These are phyloP conservation scores for Carposina sasakii DNA, from an alignment of 1,140 invertebrate genomes.

Conservation along the genomic window DNA sequence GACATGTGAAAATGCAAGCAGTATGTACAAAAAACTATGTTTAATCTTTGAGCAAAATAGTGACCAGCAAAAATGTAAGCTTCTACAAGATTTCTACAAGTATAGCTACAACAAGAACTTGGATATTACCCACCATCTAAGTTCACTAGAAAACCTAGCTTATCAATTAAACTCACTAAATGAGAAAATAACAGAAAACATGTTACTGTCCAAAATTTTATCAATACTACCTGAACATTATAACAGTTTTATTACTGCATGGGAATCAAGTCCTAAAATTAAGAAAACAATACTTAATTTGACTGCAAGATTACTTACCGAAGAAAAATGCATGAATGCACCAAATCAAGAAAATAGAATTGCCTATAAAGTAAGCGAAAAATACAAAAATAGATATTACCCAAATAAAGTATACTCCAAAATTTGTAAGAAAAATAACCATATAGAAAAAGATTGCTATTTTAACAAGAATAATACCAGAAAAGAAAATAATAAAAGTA, in stretches of 20 bases:
- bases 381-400: background rate
- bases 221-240: background rate
- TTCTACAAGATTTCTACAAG: background rate
- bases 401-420: too few relatives aligned
- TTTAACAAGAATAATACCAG: too few relatives aligned
- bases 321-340: background rate
- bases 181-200: background rate
- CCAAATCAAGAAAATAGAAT: background rate
- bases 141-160: background rate
- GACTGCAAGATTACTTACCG: background rate
- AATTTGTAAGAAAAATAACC: background rate
- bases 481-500: too few relatives aligned
- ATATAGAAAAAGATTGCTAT: background rate
- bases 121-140: background rate
- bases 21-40: background rate
- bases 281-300: background rate
- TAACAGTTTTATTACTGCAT: background rate
- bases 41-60: background rate
- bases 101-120: background rate
- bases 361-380: background rate
- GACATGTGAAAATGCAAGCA: background rate
- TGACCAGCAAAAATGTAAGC: background rate
- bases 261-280: background rate
- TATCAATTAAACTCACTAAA: background rate
- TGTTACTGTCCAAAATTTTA: background rate